phyloP scores from a whole-genome alignment of 2,888 invertebrate species.

The Diadromus collaris region DNA sequence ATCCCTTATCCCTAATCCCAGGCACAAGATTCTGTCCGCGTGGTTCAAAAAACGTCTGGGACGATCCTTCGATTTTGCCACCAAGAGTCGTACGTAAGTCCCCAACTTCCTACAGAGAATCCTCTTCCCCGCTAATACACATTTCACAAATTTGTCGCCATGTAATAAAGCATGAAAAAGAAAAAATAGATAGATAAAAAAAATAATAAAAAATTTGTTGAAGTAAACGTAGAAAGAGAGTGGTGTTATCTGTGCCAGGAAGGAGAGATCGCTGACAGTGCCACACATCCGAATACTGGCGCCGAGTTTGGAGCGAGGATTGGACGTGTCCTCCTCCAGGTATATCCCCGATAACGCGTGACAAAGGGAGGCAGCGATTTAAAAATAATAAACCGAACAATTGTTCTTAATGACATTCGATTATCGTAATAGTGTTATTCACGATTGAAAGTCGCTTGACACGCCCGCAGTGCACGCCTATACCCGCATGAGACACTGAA shows the following conservation, averaged over 20 bases:
- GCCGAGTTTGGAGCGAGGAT: conserved; percentile 90
- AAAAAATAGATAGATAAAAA: conserved; percentile 16
- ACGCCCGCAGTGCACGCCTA: conserved; percentile 62
- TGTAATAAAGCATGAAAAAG: too few relatives aligned
- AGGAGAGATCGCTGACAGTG: conserved; percentile 88
- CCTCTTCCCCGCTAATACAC: neutral
- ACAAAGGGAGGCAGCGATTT: conserved; percentile 36
- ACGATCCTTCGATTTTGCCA: conserved; percentile 47
- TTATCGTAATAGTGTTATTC: conserved; percentile 33
- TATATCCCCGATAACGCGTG: conserved; percentile 66
- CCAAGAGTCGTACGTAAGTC: conserved; percentile 58
- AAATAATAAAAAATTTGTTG: conserved; percentile 26
- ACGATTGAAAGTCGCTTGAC: conserved; percentile 53
- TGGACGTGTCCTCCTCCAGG: conserved; percentile 83
- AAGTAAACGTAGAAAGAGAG: conserved; percentile 69
- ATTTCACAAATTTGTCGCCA: neutral
- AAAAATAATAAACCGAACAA: conserved; percentile 2
- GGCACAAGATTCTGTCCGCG: conserved; percentile 46
- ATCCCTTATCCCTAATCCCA: conserved; percentile 33
- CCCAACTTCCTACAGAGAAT: conserved; percentile 19
- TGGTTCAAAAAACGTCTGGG: conserved; percentile 59
- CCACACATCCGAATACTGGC: conserved; percentile 92
- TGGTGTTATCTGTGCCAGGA: conserved; percentile 78
- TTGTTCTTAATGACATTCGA: conserved; percentile 13
- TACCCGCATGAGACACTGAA: conserved; percentile 63